A percentile compares a stretch with the other conserved stretches of the same genome.
These are phyloP conservation scores for Erebia aethiops DNA, from an alignment of 2,888 invertebrate genomes.

Conservation along the genomic window DNA sequence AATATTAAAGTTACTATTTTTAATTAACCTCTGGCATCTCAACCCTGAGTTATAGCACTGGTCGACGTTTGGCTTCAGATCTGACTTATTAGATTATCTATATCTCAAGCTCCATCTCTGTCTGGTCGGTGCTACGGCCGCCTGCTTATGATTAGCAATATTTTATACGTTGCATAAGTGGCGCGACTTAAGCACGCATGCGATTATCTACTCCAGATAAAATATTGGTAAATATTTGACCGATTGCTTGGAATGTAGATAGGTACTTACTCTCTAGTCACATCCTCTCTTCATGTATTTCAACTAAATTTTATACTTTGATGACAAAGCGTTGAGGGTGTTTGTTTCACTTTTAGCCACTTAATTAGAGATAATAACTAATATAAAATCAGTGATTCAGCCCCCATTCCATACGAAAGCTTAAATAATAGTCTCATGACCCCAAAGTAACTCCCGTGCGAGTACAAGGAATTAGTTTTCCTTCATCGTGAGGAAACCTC, in stretches of 20 bases:
- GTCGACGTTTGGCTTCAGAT: conserved; percentile 76
- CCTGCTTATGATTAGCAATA: conserved; percentile 75
- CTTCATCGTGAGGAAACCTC: too few relatives aligned
- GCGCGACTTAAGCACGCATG: conserved; percentile 57
- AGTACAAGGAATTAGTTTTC: too few relatives aligned
- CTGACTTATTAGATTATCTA: conserved; percentile 81
- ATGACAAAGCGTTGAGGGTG: too few relatives aligned
- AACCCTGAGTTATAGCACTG: conserved; percentile 74
- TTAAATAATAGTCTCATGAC: too few relatives aligned
- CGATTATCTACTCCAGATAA: conserved; percentile 65
- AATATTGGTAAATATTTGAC: conserved; percentile 55
- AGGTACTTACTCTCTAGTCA: conserved; percentile 1
- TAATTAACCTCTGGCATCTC: conserved; percentile 81
- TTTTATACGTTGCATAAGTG: conserved; percentile 74
- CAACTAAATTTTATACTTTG: too few relatives aligned
- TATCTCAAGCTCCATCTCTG: conserved; percentile 75
- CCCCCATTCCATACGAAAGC: too few relatives aligned
- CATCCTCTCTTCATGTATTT: neutral
- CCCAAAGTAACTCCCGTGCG: too few relatives aligned
- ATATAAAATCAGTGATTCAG: too few relatives aligned
- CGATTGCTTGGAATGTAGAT: conserved; percentile 58
- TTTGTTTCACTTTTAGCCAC: too few relatives aligned
- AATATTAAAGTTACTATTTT: conserved; percentile 80
- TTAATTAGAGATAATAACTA: too few relatives aligned
- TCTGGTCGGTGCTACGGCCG: conserved; percentile 54